Percentiles rank a stretch among this genome's conserved stretches.
These are phyloP conservation scores for Amphipyra berbera DNA, from an alignment of 2,888 invertebrate species.

Conservation along the genomic window DNA sequence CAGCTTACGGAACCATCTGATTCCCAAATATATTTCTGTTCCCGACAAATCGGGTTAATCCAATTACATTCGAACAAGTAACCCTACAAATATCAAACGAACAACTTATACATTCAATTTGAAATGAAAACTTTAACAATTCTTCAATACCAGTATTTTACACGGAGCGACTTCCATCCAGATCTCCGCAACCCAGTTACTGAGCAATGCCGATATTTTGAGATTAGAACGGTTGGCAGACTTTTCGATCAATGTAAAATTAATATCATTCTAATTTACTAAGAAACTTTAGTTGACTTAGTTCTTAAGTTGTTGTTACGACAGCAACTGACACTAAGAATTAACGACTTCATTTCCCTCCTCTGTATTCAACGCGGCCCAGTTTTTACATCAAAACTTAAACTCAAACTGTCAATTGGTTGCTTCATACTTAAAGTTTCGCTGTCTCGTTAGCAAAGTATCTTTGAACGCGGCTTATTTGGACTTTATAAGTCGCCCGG, in stretches of 20 bases:
- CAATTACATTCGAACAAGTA: slow-evolving; percentile 9
- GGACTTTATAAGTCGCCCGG: slow-evolving; percentile 14
- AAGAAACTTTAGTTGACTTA: not conserved
- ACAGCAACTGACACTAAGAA: slow-evolving; percentile 1
- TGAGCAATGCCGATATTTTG: no score
- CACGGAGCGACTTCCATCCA: no score
- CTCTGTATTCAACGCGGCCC: slow-evolving; percentile 1
- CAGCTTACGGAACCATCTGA: no score
- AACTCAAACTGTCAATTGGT: slow-evolving; percentile 15
- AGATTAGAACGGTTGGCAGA: no score
- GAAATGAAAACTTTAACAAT: slow-evolving; percentile 35
- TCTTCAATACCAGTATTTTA: slow-evolving; percentile 31
- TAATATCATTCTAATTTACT: not conserved
- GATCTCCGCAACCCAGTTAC: no score
- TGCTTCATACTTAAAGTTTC: slow-evolving; percentile 25
- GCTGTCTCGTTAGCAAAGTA: slow-evolving; percentile 20
- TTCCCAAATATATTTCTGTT: not conserved
- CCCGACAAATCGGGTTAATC: not conserved
- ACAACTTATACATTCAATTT: slow-evolving; percentile 30
- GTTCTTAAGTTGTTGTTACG: not conserved
- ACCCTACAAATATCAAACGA: slow-evolving; percentile 16
- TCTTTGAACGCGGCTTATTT: slow-evolving; percentile 30
- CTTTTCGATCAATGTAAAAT: not conserved
- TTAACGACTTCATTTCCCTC: slow-evolving; percentile 13
- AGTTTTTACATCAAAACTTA: slow-evolving; percentile 29